Evolutionary conservation across 1,140 invertebrate genomes (phyloP).

Genomic region (Zaprionus davidi): DNA sequence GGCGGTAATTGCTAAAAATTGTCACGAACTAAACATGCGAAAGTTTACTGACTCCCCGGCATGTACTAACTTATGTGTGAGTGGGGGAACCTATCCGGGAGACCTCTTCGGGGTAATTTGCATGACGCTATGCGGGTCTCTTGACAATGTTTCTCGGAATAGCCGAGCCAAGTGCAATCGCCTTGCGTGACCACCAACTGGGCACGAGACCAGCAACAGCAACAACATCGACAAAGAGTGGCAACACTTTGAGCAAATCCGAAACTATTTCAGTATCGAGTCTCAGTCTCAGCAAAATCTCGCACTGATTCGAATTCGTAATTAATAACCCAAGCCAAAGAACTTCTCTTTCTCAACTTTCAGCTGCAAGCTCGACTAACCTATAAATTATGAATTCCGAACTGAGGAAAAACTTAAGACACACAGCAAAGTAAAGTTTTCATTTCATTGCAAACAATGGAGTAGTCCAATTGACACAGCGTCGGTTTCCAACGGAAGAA

Average conservation of each 20-base stretch:
- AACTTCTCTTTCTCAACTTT: constrained; percentile 58
- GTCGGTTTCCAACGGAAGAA: constrained; percentile 4
- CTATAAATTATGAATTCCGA: constrained; percentile 75
- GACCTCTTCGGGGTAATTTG: constrained; percentile 56
- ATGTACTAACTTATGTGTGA: not conserved
- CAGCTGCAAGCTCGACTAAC: constrained; percentile 59
- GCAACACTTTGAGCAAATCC: constrained; percentile 35
- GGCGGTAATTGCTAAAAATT: constrained; percentile 72
- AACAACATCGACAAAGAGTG: constrained; percentile 20
- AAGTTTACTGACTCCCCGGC: constrained; percentile 65
- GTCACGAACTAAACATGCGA: constrained; percentile 69
- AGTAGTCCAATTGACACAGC: constrained; percentile 63
- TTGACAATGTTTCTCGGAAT: constrained; percentile 42
- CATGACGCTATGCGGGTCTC: constrained; percentile 44
- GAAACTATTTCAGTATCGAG: constrained; percentile 11
- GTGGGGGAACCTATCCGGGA: not conserved
- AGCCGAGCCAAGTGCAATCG: constrained; percentile 35
- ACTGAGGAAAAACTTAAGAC: constrained; percentile 32
- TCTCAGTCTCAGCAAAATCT: constrained; percentile 17
- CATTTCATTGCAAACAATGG: constrained; percentile 65
- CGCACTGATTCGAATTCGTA: constrained; percentile 24
- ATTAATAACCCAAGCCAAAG: constrained; percentile 50
- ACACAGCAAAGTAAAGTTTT: constrained; percentile 58
- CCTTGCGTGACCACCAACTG: constrained; percentile 63
- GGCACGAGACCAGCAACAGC: constrained; percentile 50